A percentile compares a stretch with the other conserved stretches of the same genome.
Evolutionary conservation across 2,888 invertebrate genomes (phyloP).

Genomic region (Carterocephalus palaemon): DNA sequence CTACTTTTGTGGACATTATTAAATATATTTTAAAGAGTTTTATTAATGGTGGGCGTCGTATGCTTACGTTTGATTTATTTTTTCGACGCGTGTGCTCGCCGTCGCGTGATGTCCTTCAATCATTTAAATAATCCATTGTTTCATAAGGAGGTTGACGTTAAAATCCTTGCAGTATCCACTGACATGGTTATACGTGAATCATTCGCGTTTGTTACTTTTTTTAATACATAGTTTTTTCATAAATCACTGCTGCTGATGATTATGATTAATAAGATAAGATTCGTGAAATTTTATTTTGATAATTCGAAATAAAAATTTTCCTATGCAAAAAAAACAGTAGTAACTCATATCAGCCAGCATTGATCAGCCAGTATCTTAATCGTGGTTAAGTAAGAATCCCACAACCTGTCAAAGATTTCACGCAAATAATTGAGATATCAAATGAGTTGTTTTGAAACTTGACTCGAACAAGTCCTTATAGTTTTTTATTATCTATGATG

Average conservation of each 20-base stretch:
- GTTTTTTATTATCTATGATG: no score
- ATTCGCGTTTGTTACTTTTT: no score
- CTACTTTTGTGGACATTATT: slow-evolving; percentile 77
- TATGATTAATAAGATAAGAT: neutral
- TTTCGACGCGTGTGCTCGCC: slow-evolving; percentile 76
- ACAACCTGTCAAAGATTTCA: slow-evolving; percentile 35
- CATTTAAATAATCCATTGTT: slow-evolving; percentile 39
- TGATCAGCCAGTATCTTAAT: no score
- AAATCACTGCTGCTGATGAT: neutral
- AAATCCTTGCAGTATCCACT: no score
- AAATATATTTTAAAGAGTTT: slow-evolving; percentile 79
- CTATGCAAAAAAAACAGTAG: no score
- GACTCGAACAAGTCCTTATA: slow-evolving; percentile 55
- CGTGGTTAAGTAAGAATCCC: slow-evolving; percentile 23
- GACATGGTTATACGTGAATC: neutral
- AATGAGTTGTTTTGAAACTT: slow-evolving; percentile 69
- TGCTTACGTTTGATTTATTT: slow-evolving; percentile 75
- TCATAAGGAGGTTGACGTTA: slow-evolving; percentile 30
- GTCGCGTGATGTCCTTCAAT: slow-evolving; percentile 65
- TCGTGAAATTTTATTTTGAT: no score
- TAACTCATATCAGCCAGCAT: no score
- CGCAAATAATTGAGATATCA: slow-evolving; percentile 62
- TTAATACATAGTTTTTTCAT: neutral
- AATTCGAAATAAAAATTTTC: no score
- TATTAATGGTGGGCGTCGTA: slow-evolving; percentile 77